These are phyloP conservation scores for Hydrocynus forskahlii DNA, from an alignment of 2,797 vertebrate genomes.

Conservation along the genomic window DNA sequence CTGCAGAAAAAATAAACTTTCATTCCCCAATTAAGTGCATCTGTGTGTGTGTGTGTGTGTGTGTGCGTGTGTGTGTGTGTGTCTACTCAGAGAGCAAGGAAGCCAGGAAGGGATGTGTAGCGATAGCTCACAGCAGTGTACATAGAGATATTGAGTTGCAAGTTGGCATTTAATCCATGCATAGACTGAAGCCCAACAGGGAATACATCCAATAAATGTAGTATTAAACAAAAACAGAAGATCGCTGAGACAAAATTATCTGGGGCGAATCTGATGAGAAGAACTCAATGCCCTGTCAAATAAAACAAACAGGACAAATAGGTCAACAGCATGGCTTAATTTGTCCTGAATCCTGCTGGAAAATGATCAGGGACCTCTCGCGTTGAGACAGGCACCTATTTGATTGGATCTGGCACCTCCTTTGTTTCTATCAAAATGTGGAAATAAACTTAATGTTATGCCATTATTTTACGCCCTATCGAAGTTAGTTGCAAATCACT, in stretches of 20 bases:
- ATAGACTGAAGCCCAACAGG: slow-evolving; percentile 46
- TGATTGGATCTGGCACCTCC: too few species aligned
- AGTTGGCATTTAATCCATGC: slow-evolving; percentile 61
- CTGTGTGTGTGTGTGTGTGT: slow-evolving; percentile 15
- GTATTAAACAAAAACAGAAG: slow-evolving; percentile 37
- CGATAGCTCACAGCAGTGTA: slow-evolving; percentile 9
- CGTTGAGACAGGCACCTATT: too few species aligned
- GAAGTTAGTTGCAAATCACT: too few species aligned
- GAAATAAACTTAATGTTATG: too few species aligned
- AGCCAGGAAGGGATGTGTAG: slow-evolving; percentile 39
- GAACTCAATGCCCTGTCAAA: slow-evolving; percentile 29
- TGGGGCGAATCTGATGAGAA: slow-evolving; percentile 21
- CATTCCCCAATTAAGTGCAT: neutral
- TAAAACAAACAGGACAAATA: slow-evolving; percentile 10
- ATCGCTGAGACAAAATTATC: slow-evolving; percentile 22
- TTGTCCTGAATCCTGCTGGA: too few species aligned
- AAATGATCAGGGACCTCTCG: too few species aligned
- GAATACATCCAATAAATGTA: slow-evolving; percentile 51
- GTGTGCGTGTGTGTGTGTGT: neutral
- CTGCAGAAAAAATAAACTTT: neutral
- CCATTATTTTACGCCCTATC: too few species aligned
- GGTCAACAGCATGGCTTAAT: neutral
- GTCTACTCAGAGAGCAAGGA: neutral
- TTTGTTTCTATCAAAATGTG: too few species aligned
- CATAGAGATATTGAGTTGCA: slow-evolving; percentile 43